Evolutionary conservation across 2,113 vertebrate genomes (phyloP).

Genomic region (Calypte anna): DNA sequence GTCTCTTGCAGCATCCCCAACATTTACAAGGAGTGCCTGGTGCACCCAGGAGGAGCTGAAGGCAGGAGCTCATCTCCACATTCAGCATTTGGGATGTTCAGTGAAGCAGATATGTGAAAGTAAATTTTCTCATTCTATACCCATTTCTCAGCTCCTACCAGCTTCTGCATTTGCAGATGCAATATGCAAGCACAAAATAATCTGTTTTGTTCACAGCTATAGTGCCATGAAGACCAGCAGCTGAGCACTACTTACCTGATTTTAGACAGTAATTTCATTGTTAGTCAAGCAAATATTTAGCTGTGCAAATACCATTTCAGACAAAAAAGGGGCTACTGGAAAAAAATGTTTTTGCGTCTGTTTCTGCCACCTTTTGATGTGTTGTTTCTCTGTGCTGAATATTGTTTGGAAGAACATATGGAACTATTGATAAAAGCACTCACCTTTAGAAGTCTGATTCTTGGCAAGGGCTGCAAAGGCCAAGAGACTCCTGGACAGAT

Average conservation of each 20-base stretch:
- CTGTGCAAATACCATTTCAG: background rate
- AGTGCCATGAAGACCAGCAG: background rate
- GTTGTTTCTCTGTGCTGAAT: background rate
- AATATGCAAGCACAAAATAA: background rate
- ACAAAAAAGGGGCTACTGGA: background rate
- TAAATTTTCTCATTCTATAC: background rate
- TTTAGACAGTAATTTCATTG: background rate
- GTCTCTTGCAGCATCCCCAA: background rate
- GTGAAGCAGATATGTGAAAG: background rate
- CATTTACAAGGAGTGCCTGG: background rate
- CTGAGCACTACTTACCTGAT: background rate
- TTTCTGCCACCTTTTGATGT: background rate
- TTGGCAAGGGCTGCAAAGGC: conserved; percentile 39
- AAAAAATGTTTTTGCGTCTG: background rate
- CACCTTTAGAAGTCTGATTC: conserved; percentile 59
- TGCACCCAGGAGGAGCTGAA: background rate
- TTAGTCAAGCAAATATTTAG: background rate
- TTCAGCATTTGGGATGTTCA: background rate
- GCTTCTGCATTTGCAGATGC: background rate
- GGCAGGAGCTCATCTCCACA: background rate
- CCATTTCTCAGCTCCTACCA: background rate
- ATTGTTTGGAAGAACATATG: background rate
- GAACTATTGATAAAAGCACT: background rate
- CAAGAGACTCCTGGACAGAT: conserved; percentile 40
- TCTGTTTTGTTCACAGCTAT: background rate